Conservation (phyloP, 2,888 invertebrate species). For the Parapristionchus giblindavisi region DNA sequence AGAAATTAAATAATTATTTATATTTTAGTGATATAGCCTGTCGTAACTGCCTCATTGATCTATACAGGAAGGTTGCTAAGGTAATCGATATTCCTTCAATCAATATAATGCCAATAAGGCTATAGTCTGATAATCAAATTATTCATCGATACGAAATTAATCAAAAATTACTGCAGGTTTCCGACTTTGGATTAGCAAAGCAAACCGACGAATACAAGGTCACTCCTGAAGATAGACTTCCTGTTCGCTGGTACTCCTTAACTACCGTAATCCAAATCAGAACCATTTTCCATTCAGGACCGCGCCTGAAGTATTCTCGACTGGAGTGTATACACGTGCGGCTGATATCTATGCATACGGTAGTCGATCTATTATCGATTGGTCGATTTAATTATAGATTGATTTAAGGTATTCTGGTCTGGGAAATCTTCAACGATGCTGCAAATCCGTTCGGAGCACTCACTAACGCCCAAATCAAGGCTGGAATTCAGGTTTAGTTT, state of each 20-base stretch:
- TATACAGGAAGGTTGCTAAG: conserved; percentile 17
- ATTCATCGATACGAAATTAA: no score
- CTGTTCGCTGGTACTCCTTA: conserved; percentile 13
- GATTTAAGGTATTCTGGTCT: no score
- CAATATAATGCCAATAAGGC: no score
- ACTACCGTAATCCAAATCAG: neutral
- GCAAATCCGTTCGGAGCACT: conserved; percentile 2
- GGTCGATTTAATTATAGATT: no score
- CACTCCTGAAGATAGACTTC: conserved; percentile 11
- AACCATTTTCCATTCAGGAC: conserved; percentile 1
- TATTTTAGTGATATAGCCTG: conserved; percentile 18
- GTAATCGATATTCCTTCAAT: no score
- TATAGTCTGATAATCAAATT: no score
- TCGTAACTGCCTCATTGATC: conserved; percentile 29
- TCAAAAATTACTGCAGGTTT: no score
- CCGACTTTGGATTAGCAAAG: conserved; percentile 22
- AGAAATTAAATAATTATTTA: neutral
- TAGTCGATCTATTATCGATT: conserved; percentile 1
- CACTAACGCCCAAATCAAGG: conserved; percentile 29
- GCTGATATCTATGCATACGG: conserved; percentile 30
- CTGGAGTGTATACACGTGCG: conserved; percentile 7
- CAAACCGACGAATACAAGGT: neutral
- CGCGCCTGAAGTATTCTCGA: conserved; percentile 27
- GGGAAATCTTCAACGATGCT: conserved; percentile 33
- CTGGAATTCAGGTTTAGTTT: conserved; percentile 8